Base-by-base conservation (phyloP, 2,797 vertebrate species). In the Nannoperca australis region DNA sequence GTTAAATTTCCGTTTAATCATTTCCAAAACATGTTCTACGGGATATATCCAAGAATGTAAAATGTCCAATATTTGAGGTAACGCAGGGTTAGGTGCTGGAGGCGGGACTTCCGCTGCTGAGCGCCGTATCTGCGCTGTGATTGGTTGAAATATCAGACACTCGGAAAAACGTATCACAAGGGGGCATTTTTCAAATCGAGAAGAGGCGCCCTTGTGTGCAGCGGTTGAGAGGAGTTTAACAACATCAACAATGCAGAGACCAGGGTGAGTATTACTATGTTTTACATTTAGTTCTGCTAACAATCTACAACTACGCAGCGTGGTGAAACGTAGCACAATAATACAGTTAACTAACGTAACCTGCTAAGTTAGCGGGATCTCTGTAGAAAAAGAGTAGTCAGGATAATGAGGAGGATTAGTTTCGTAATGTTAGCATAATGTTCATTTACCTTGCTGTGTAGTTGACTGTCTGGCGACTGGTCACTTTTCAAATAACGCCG, bases 151-250 rank as follows among this genome's bases (percentile, higher is more conserved):
- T 7, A 2, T 15, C 5, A 2, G 36, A 1, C 22, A 7, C n/a
- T 24, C 62, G 17, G 22, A 51, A 59, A 5, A 50, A 66, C 73
- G 85, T 88, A 17, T 79, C 42, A 54, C 27, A 18, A 60, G 84
- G 81, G 90, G 83, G 84, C 91, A 88, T 78, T 90, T 93, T 94
- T 93, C 76, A 94, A 94, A 93, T 89, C 59, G 18, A 22, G 81
- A 83, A 85, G 86, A 65, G 66, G 85, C 84, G 83, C 74, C 60
- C 20, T 51, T n/a, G 20, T 9, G 20, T 51, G 55, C 58, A 27
- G 50, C 18, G 34, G 36, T 36, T 0, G 36, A 22, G 54, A 14
- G 12, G 47, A 49, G 13, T 38, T 8, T 5, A 42, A 42, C 11
- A 64, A 76, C 15, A 79, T 22, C 36, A 82, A 87, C 66, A 59